Evolutionary conservation across 1,140 invertebrate genomes (phyloP).

Genomic region (Sesamia nonagrioides): DNA sequence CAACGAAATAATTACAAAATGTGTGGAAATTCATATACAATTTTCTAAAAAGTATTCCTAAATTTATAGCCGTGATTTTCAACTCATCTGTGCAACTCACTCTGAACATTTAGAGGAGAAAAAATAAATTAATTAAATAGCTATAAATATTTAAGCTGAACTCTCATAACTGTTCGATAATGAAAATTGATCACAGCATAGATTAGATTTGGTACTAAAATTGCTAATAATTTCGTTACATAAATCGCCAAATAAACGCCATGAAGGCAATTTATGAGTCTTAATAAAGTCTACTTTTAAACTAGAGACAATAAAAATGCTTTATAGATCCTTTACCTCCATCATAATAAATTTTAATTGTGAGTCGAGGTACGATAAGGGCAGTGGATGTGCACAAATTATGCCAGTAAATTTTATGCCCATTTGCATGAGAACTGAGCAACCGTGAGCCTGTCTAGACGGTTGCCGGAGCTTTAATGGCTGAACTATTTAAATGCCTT

Average conservation of each 20-base stretch:
- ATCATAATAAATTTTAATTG: slow-evolving; percentile 64
- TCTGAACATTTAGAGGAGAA: neutral
- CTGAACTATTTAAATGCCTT: slow-evolving; percentile 77
- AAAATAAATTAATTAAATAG: neutral
- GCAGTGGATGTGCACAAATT: slow-evolving; percentile 62
- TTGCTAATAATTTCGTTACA: neutral
- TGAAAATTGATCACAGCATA: slow-evolving; percentile 15
- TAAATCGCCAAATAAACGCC: neutral
- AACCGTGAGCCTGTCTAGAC: slow-evolving; percentile 58
- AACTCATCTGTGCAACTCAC: no score
- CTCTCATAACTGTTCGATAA: slow-evolving; percentile 5
- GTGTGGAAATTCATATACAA: no score
- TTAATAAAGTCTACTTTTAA: slow-evolving; percentile 34
- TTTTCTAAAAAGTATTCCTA: no score
- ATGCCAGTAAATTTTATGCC: slow-evolving; percentile 65
- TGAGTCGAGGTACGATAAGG: slow-evolving; percentile 58
- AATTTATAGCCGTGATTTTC: no score
- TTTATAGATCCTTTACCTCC: neutral
- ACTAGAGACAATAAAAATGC: slow-evolving; percentile 14
- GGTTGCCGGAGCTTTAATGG: slow-evolving; percentile 64
- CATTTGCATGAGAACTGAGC: slow-evolving; percentile 75
- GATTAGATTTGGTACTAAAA: slow-evolving; percentile 1
- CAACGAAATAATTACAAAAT: no score
- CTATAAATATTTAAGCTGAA: neutral
- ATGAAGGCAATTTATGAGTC: neutral